Conservation (phyloP, 2,797 vertebrate species). For the Coccyzus lansbergi region DNA sequence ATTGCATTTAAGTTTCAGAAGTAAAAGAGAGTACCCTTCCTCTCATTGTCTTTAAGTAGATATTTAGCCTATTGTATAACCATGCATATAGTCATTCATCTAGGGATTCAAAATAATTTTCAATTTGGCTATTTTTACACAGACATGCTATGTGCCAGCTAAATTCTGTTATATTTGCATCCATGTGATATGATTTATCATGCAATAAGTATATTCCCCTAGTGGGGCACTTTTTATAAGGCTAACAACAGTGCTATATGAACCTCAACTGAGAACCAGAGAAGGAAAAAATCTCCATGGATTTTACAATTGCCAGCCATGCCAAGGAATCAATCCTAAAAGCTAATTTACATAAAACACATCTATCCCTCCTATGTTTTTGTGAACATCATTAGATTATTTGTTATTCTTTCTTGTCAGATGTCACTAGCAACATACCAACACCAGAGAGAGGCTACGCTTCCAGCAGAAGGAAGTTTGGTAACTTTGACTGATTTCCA, state of each 20-base stretch:
- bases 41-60: neutral
- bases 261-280: neutral
- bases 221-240: slow-evolving; percentile 3
- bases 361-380: neutral
- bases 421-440: neutral
- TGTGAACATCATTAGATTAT: slow-evolving; percentile 23
- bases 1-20: neutral
- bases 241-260: neutral
- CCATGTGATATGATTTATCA: slow-evolving; percentile 10
- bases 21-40: neutral
- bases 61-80: neutral
- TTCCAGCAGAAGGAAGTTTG: neutral
- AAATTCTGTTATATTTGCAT: neutral
- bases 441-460: neutral
- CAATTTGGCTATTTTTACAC: neutral
- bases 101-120: neutral
- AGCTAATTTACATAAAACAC: neutral
- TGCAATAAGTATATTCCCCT: neutral
- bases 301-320: neutral
- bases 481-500: neutral
- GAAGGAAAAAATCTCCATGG: neutral
- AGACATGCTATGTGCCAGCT: neutral
- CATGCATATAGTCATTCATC: neutral
- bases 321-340: slow-evolving; percentile 25
- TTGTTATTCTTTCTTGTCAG: slow-evolving; percentile 1